These are phyloP conservation scores for Panorpa germanica DNA, from an alignment of 2,888 invertebrate species.

Conservation along the genomic window DNA sequence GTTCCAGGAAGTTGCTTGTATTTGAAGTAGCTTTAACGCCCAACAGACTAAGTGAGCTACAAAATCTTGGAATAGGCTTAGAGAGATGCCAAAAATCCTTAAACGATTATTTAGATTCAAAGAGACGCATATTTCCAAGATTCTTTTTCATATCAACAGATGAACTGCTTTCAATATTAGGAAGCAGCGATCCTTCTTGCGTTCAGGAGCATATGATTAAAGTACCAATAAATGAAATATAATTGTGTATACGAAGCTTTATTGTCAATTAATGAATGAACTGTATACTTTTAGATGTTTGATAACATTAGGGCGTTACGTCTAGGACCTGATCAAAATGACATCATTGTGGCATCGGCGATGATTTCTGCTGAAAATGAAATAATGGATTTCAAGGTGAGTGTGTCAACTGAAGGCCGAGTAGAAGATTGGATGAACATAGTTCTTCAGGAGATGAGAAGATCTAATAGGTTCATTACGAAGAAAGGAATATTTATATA, in stretches of 20 bases:
- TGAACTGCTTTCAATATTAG: conserved; percentile 74
- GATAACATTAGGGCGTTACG: conserved; percentile 69
- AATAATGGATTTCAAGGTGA: conserved; percentile 53
- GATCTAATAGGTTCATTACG: conserved; percentile 62
- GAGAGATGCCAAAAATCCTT: conserved; percentile 85
- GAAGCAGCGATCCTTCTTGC: conserved; percentile 63
- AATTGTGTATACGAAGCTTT: conserved; percentile 6
- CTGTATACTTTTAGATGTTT: conserved; percentile 49
- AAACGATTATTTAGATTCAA: conserved; percentile 76
- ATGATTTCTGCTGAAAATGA: conserved; percentile 82
- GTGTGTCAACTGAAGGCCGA: conserved; percentile 54
- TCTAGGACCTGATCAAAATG: conserved; percentile 42
- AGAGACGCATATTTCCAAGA: conserved; percentile 71
- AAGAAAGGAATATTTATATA: conserved; percentile 80
- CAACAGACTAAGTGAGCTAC: conserved; percentile 59
- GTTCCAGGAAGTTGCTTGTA: conserved; percentile 60
- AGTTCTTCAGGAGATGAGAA: conserved; percentile 67
- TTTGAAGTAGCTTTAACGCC: conserved; percentile 56
- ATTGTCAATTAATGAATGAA: conserved; percentile 8
- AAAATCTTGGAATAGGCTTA: conserved; percentile 49
- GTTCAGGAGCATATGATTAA: conserved; percentile 91
- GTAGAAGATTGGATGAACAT: conserved; percentile 89
- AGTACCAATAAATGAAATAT: conserved; percentile 23
- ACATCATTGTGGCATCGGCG: conserved; percentile 50
- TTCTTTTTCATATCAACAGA: conserved; percentile 92